Conservation (phyloP, 2,888 invertebrate genomes). For the Melanargia galathea region DNA sequence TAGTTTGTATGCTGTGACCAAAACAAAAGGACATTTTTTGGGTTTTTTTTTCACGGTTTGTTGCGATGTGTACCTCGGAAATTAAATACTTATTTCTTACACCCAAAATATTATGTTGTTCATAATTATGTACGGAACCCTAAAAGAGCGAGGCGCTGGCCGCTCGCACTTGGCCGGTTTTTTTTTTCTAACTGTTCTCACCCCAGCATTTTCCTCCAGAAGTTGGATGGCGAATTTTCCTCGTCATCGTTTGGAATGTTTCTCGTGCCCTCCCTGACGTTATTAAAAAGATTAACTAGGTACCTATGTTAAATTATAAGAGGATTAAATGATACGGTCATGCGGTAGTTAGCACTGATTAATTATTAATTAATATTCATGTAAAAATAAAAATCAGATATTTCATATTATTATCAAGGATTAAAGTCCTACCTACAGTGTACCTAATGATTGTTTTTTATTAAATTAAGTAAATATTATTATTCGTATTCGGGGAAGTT, state of each 20-base stretch:
- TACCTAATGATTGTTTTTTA: neutral
- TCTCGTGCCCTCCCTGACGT: neutral
- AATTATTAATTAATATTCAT: neutral
- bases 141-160: too few species aligned
- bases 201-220: too few species aligned
- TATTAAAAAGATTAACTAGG: neutral
- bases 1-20: too few species aligned
- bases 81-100: too few species aligned
- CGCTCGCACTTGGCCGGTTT: too few species aligned
- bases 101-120: too few species aligned
- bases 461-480: neutral
- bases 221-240: too few species aligned
- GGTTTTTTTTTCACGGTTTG: too few species aligned
- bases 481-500: neutral
- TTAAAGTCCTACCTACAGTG: neutral
- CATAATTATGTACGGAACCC: too few species aligned
- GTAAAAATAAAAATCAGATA: neutral
- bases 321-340: slow-evolving; percentile 1
- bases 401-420: neutral
- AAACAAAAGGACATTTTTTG: too few species aligned
- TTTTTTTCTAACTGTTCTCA: too few species aligned
- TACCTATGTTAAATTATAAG: neutral
- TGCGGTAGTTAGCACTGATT: neutral
- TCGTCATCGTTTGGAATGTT: neutral
- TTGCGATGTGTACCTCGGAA: too few species aligned